Base-by-base conservation (phyloP, 2,113 vertebrate genomes). In the Oncorhynchus tshawytscha region DNA sequence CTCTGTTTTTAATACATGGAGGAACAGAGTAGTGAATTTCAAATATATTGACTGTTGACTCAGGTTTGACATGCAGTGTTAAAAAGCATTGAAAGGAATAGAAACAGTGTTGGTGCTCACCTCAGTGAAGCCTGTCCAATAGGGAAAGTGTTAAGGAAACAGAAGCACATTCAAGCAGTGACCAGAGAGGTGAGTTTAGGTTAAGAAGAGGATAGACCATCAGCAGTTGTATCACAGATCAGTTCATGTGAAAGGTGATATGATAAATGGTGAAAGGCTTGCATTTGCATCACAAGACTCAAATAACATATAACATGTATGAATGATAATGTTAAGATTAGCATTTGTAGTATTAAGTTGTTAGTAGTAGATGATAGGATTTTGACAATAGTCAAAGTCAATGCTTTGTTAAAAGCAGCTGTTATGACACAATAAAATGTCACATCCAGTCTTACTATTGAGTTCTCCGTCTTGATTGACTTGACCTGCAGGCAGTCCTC, bases 121-220 rank as follows among this genome's bases (percentile, higher is more conserved):
- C 98, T 99, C 90, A 96, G 93, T 89, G 97, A 90, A 86, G 96
- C 92, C 97, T 99, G 95, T 97, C 96, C 97, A 91, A 95, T 93
- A 91, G 93, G 94, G 94, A 93, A 90, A 74, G 94, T 94, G 94
- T 87, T 91, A 86, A 91, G 87, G 88, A 94, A 82, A 88, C 74
- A 89, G 69, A 79, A 45, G 39, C 39, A 94, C 88, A 94, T 94
- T 93, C 88, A 88, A 88, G 86, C 81, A 72, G 84, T 67, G 88
- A 75, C 27, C 81, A 85, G 77, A 89, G 67, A 81, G 59, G 54
- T 54, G 67, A 81, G 68, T 89, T 59, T 66, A 80, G 81, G 45
- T 89, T 85, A 82, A 81, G 75, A 90, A 80, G 64, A 84, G 69
- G 79, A 45, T 45, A 45, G 39, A 87, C 73, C 74, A 75, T 18